phyloP scores from a whole-genome alignment of 2,888 invertebrate species.

The Heliconius charithonia region DNA sequence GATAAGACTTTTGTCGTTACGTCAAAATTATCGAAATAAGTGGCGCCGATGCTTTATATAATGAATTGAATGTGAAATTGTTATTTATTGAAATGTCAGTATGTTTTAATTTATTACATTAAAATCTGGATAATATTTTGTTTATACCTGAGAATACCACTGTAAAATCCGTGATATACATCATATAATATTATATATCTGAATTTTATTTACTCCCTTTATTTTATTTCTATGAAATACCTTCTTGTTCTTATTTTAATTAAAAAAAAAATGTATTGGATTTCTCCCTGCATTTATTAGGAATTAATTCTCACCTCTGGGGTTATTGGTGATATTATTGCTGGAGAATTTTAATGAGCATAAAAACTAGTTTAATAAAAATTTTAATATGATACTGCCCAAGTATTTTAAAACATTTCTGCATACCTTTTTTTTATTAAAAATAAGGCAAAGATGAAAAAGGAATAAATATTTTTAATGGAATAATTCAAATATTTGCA shows the following conservation, averaged over 20 bases:
- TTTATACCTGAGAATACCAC: slow-evolving; percentile 82
- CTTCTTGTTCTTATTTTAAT: neutral
- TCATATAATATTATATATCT: slow-evolving; percentile 80
- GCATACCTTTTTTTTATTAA: too few species aligned
- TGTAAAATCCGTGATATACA: slow-evolving; percentile 84
- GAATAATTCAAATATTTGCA: too few species aligned
- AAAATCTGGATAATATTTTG: slow-evolving; percentile 78
- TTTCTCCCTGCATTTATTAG: neutral
- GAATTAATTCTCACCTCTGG: too few species aligned
- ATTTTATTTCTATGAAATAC: slow-evolving; percentile 4
- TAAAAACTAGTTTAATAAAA: too few species aligned
- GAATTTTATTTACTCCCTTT: slow-evolving; percentile 69
- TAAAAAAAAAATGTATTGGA: neutral
- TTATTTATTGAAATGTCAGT: slow-evolving; percentile 81
- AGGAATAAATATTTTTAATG: too few species aligned
- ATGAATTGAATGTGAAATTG: slow-evolving; percentile 76
- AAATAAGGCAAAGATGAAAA: too few species aligned
- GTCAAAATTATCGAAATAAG: slow-evolving; percentile 64
- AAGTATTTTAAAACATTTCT: too few species aligned
- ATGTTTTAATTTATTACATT: slow-evolving; percentile 81
- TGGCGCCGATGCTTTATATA: slow-evolving; percentile 73
- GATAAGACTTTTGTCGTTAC: slow-evolving; percentile 61
- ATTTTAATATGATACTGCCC: too few species aligned
- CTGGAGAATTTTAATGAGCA: too few species aligned
- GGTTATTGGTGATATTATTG: too few species aligned